phyloP scores from a whole-genome alignment of 2,797 vertebrate genomes.

The Chrysocyon brachyurus region DNA sequence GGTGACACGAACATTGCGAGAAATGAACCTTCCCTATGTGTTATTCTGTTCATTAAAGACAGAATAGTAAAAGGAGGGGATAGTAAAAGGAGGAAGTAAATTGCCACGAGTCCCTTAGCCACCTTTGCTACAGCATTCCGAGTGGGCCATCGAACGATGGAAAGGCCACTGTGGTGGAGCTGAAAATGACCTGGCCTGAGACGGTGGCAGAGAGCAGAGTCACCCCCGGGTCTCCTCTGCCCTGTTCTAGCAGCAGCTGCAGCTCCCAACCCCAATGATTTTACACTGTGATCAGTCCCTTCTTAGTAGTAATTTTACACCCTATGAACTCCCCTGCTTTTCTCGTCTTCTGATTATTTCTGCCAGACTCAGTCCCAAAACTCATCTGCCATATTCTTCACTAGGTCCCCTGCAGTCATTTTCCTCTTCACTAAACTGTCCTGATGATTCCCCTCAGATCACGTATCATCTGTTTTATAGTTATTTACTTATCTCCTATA shows the following conservation, averaged over 20 bases:
- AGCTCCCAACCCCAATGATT: background rate
- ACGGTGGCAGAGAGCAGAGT: background rate
- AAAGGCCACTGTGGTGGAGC: background rate
- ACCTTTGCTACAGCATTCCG: background rate
- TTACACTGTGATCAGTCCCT: background rate
- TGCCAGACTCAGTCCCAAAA: background rate
- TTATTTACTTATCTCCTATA: slow-evolving; percentile 18
- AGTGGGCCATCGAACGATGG: background rate
- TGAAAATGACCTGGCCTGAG: background rate
- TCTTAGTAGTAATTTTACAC: background rate
- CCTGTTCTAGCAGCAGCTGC: background rate
- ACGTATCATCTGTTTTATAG: background rate
- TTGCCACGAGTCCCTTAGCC: background rate
- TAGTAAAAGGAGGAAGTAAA: slow-evolving; percentile 15
- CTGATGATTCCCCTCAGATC: background rate
- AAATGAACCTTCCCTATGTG: background rate
- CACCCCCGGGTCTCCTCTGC: background rate
- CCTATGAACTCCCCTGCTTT: background rate
- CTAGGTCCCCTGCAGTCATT: background rate
- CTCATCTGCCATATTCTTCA: background rate
- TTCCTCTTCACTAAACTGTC: background rate
- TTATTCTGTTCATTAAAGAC: slow-evolving; percentile 49
- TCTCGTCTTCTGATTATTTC: slow-evolving; percentile 20
- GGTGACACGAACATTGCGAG: background rate
- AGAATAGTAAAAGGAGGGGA: background rate